A percentile compares a stretch with the other conserved stretches of the same genome.
phyloP scores from a whole-genome alignment of 2,113 vertebrate genomes.

The Pyxicephalus adspersus region DNA sequence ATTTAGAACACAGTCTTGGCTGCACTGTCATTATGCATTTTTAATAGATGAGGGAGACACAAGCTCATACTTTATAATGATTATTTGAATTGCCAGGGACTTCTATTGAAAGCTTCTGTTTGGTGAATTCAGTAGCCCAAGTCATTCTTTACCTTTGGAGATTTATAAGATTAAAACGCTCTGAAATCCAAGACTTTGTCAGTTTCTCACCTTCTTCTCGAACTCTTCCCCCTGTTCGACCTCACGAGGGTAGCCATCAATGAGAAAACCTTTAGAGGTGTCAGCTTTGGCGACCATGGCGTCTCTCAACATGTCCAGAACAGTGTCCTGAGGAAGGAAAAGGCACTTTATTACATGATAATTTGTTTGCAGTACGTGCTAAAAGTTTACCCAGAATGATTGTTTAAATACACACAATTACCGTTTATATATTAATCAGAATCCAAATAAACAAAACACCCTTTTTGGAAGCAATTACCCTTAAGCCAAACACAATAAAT shows the following conservation, averaged over 20 bases:
- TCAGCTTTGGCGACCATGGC: slow-evolving; percentile 94
- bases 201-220: slow-evolving; percentile 85
- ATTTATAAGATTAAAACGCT: not conserved
- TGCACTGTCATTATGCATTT: no score
- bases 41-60: no score
- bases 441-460: not conserved
- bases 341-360: slow-evolving; percentile 18
- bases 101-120: no score
- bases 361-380: not conserved
- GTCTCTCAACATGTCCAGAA: slow-evolving; percentile 94
- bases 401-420: not conserved
- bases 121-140: no score
- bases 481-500: no score
- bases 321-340: slow-evolving; percentile 81
- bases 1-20: no score
- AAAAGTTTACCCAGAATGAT: not conserved
- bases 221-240: slow-evolving; percentile 96
- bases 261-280: slow-evolving; percentile 90
- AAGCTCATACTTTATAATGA: no score
- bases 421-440: not conserved
- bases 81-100: no score
- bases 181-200: not conserved
- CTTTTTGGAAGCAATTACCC: not conserved
- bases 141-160: not conserved
- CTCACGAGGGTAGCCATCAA: slow-evolving; percentile 95